Evolutionary conservation across 37 sponge, comb jelly and placozoan species (phyloP), one percentile per base, ranked within the genome.

Genomic region (Halisarca cf. caerulea): DNA sequence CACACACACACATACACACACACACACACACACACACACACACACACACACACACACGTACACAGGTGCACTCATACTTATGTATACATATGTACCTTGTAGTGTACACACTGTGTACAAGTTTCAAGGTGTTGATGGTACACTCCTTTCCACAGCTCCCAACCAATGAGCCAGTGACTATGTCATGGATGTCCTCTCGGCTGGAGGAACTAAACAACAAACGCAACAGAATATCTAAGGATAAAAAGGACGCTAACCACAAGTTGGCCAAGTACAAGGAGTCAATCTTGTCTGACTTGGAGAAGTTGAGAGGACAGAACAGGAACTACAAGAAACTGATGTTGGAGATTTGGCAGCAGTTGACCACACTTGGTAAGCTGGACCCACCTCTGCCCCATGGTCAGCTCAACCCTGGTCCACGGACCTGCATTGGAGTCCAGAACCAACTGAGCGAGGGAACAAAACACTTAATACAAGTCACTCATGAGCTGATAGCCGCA

Each of bases 311-410:
- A 15, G 58, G 82, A 8, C 75, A 84, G 30, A 93, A 93, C 43
- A 71, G 91, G 23, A 87, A 73, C 33, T 89, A 93, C 60, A 70
- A 90, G 11, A 90, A 88, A 47, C 79, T 93, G 64, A 90, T 93
- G 90, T 79, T 85, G 43, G 94, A 93, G 72, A 81, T 93, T 11
- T 93, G 94, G 94, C 83, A 36, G n/a, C 90, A 93, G 57, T 83
- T 93, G 27, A 93, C 94, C 27, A 68, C 88, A 17, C 86, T 93
- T 43, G 94, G 88, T 20, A 87, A 89, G 90, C 79, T 90, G 69
- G 94, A 93, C 69, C 90, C 87, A 24, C 90, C 88, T 14, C 94
- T 85, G 1, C 72, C 88, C 37, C 55, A 82, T 5, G 94, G 94
- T 23, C 86, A 85, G 45, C 43, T 90, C 21, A 74, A 87, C 21